phyloP scores from a whole-genome alignment of 2,113 vertebrate species.

The Pelecanus crispus region DNA sequence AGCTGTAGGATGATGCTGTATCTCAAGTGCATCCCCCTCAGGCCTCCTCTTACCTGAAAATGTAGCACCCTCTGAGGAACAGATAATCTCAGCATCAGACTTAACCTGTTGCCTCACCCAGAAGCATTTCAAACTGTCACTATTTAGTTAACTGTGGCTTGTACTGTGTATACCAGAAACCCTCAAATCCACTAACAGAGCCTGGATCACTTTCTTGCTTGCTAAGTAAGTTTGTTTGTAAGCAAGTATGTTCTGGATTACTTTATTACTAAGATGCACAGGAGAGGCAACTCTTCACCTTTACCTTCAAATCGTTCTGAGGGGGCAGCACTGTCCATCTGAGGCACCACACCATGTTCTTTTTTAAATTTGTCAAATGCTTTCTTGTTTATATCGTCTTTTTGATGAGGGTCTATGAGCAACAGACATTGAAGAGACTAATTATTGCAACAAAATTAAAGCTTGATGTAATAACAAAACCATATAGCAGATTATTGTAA shows the following conservation, averaged over 20 bases:
- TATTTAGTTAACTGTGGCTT: not conserved
- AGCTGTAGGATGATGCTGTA: not conserved
- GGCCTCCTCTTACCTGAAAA: not conserved
- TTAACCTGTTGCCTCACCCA: not conserved
- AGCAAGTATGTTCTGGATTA: not conserved
- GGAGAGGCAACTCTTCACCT: not conserved
- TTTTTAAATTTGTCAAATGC: conserved; percentile 98
- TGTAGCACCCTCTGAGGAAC: not conserved
- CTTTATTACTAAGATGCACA: not conserved
- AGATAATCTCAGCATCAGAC: not conserved
- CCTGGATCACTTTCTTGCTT: not conserved
- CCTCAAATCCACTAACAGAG: not conserved
- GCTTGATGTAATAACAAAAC: not conserved
- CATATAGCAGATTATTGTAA: not conserved
- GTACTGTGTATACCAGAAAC: not conserved
- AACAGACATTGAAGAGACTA: not conserved
- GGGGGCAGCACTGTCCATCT: conserved; percentile 87
- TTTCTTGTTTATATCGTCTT: conserved; percentile 96
- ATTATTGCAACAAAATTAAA: not conserved
- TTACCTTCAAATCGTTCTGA: conserved; percentile 94
- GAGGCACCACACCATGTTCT: conserved; percentile 84
- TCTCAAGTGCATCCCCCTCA: not conserved
- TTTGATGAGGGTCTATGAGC: conserved; percentile 87
- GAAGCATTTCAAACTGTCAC: not conserved
- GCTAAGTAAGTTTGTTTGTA: not conserved